phyloP scores from a whole-genome alignment of 2,797 vertebrate species.

The Synaphobranchus kaupii region DNA sequence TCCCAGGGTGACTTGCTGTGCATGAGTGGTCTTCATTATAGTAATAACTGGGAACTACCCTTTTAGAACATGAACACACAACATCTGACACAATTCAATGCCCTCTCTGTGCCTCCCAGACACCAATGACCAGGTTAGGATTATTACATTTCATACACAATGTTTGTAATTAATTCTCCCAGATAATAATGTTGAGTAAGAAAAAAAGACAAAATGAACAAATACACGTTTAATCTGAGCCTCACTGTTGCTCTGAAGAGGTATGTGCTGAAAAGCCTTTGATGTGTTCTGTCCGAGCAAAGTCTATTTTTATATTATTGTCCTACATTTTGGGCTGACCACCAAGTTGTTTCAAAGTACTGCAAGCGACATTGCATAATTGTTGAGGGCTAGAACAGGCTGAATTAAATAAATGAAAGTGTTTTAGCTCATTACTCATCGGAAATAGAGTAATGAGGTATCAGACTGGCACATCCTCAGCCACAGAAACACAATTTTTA shows the following conservation, averaged over 20 bases:
- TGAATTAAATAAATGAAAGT: conserved; percentile 19
- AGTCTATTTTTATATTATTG: not conserved
- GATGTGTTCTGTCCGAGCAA: not conserved
- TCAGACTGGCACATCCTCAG: not conserved
- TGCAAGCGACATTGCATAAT: conserved; percentile 39
- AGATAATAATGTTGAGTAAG: not conserved
- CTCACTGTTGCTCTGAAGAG: not conserved
- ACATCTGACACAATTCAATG: not conserved
- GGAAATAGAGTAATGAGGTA: not conserved
- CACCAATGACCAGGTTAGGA: not conserved
- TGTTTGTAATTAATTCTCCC: not conserved
- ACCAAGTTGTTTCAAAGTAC: conserved; percentile 35
- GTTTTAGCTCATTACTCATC: conserved; percentile 3
- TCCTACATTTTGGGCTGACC: conserved; percentile 20
- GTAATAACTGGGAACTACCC: not conserved
- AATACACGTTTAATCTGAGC: not conserved
- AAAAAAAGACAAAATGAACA: not conserved
- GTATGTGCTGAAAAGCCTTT: not conserved
- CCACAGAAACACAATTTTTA: conserved; percentile 36
- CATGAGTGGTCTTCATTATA: not conserved
- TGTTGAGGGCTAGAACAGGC: conserved; percentile 33
- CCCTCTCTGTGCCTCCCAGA: not conserved
- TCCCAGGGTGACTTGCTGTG: not conserved
- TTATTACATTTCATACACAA: not conserved
- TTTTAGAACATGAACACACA: not conserved